These are phyloP conservation scores for Monopis laevigella DNA, from an alignment of 2,888 invertebrate genomes.

Conservation along the genomic window DNA sequence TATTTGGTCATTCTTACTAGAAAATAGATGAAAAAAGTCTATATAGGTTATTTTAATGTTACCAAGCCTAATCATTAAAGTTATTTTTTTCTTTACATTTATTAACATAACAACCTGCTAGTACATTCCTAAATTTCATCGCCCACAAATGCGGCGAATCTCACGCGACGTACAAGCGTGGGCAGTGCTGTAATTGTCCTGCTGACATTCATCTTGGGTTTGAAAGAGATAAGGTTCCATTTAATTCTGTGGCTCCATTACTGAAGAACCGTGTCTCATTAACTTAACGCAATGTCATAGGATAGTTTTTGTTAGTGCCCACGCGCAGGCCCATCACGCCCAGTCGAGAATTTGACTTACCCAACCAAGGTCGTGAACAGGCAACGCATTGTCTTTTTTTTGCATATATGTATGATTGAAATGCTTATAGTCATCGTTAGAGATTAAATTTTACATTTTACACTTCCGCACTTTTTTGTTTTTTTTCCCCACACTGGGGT, in stretches of 20 bases:
- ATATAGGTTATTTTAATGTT: too few species aligned
- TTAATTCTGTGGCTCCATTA: slow-evolving; percentile 13
- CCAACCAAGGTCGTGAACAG: slow-evolving; percentile 40
- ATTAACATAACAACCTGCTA: slow-evolving; percentile 47
- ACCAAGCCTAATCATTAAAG: too few species aligned
- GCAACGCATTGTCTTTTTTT: slow-evolving; percentile 52
- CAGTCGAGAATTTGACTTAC: slow-evolving; percentile 57
- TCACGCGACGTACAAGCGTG: slow-evolving; percentile 37
- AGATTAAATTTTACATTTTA: too few species aligned
- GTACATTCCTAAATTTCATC: slow-evolving; percentile 44
- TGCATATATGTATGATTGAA: too few species aligned
- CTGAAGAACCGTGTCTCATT: slow-evolving; percentile 36
- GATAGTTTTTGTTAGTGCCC: slow-evolving; percentile 64
- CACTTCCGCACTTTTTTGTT: too few species aligned
- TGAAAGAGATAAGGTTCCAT: slow-evolving; percentile 41
- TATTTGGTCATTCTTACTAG: too few species aligned
- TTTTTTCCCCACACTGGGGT: too few species aligned
- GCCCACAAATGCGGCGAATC: slow-evolving; percentile 34
- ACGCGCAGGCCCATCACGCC: slow-evolving; percentile 41
- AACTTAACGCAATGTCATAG: slow-evolving; percentile 51
- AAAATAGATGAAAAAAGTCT: too few species aligned
- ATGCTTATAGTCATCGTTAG: too few species aligned
- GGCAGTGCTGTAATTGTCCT: slow-evolving; percentile 57
- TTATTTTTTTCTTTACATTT: slow-evolving; percentile 18
- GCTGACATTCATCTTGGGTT: slow-evolving; percentile 37